These are phyloP conservation scores for Choloepus didactylus DNA, from an alignment of 2,797 vertebrate species.

Conservation along the genomic window DNA sequence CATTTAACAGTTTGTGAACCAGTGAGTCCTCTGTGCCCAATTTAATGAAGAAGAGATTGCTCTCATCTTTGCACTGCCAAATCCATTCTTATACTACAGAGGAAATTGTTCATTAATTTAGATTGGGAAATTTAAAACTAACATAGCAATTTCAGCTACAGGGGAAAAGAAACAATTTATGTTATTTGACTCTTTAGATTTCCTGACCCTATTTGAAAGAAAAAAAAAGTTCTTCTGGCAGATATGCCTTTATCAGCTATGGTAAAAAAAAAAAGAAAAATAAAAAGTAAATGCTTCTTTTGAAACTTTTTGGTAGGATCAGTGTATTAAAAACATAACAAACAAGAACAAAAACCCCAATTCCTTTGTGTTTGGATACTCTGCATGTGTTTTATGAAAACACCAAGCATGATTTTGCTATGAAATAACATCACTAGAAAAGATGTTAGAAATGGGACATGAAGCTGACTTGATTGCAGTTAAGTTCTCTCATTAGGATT, in stretches of 20 bases:
- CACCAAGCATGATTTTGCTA: background rate
- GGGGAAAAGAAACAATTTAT: background rate
- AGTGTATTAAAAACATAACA: background rate
- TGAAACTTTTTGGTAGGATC: background rate
- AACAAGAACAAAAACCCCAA: background rate
- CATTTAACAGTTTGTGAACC: conserved; percentile 84
- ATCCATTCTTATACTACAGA: conserved; percentile 64
- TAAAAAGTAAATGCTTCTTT: background rate
- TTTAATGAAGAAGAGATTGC: conserved; percentile 85
- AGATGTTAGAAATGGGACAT: background rate
- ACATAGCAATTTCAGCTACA: conserved; percentile 54
- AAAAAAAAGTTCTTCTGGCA: background rate
- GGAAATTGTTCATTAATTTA: conserved; percentile 80
- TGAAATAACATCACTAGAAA: conserved; percentile 20
- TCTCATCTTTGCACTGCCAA: conserved; percentile 80
- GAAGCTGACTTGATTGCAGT: conserved; percentile 19
- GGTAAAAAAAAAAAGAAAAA: background rate
- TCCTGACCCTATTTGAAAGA: background rate
- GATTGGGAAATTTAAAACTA: conserved; percentile 80
- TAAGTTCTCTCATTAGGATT: background rate
- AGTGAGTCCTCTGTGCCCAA: conserved; percentile 80
- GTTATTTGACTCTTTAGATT: conserved; percentile 32
- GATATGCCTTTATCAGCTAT: background rate
- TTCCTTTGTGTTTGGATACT: background rate
- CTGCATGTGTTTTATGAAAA: conserved; percentile 23